Percentiles rank a stretch among this genome's conserved stretches.
These are phyloP conservation scores for Petrophora chlorosata DNA, from an alignment of 2,888 invertebrate genomes.

Conservation along the genomic window DNA sequence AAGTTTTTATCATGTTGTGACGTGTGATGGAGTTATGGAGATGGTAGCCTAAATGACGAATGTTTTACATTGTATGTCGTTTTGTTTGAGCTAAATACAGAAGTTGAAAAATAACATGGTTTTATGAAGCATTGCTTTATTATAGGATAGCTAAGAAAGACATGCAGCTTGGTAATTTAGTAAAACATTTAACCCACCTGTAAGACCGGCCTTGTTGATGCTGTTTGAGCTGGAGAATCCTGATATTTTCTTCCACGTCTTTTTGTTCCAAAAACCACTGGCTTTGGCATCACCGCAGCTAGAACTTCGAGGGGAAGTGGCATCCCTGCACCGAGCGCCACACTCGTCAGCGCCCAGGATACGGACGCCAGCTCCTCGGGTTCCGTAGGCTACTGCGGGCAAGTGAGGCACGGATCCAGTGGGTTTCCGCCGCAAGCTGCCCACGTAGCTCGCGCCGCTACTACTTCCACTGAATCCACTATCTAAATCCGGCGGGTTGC, in stretches of 20 bases:
- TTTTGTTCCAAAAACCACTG: slow-evolving; percentile 88
- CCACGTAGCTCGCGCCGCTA: slow-evolving; percentile 91
- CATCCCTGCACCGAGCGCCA: slow-evolving; percentile 68
- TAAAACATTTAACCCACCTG: slow-evolving; percentile 81
- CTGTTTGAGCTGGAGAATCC: slow-evolving; percentile 89
- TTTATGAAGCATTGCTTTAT: slow-evolving; percentile 28
- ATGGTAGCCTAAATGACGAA: slow-evolving; percentile 46
- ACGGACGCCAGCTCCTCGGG: slow-evolving; percentile 76
- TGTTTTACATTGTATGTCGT: slow-evolving; percentile 43
- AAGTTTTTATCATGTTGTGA: slow-evolving; percentile 46
- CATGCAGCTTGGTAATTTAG: slow-evolving; percentile 20
- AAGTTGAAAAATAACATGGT: slow-evolving; percentile 38
- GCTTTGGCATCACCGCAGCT: slow-evolving; percentile 78
- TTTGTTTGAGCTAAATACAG: slow-evolving; percentile 71
- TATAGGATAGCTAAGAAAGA: slow-evolving; percentile 3
- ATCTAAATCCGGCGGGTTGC: slow-evolving; percentile 88
- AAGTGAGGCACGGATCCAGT: slow-evolving; percentile 78
- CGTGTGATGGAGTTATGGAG: slow-evolving; percentile 49
- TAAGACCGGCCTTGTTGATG: slow-evolving; percentile 86
- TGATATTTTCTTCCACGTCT: slow-evolving; percentile 91
- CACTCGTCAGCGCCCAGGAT: slow-evolving; percentile 76
- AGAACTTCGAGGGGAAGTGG: slow-evolving; percentile 73
- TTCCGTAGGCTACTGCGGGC: slow-evolving; percentile 80
- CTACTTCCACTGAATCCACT: slow-evolving; percentile 93
- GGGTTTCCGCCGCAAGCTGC: slow-evolving; percentile 85